phyloP scores from a whole-genome alignment of 1,140 invertebrate species.

The Procambarus clarkii region DNA sequence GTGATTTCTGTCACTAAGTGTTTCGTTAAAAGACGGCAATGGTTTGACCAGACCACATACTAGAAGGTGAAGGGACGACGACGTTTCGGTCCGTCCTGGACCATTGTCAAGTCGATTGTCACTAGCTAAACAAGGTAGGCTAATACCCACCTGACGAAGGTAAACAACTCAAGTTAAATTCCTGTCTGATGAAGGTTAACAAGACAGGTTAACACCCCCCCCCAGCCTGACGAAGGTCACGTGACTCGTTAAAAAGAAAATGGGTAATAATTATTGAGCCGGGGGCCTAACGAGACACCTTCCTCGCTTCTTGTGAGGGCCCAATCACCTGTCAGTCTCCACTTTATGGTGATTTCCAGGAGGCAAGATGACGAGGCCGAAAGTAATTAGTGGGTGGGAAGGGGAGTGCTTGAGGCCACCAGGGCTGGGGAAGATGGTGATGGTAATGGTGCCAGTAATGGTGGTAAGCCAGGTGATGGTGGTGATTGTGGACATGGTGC shows the following conservation, averaged over 20 bases:
- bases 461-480: not conserved
- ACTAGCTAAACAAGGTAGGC: no score
- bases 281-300: slow-evolving; percentile 25
- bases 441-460: not conserved
- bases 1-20: no score
- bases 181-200: no score
- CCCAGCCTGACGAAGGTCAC: not conserved
- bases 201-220: no score
- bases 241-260: not conserved
- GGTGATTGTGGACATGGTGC: not conserved
- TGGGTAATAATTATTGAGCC: slow-evolving; percentile 18
- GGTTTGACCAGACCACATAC: no score
- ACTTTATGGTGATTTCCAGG: slow-evolving; percentile 43
- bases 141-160: no score
- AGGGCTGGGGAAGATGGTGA: not conserved
- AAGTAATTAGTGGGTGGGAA: not conserved
- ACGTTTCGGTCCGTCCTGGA: no score
- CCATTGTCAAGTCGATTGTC: no score
- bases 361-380: not conserved
- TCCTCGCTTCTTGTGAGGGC: slow-evolving; percentile 29
- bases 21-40: no score
- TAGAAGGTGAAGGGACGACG: no score
- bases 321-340: slow-evolving; percentile 33
- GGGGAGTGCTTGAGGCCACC: not conserved
- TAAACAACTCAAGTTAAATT: no score